Evolutionary conservation across 30 jellyfish, hydroid and myxozoan genomes (phyloP).

Genomic region (Hydractinia symbiolongicarpus): DNA sequence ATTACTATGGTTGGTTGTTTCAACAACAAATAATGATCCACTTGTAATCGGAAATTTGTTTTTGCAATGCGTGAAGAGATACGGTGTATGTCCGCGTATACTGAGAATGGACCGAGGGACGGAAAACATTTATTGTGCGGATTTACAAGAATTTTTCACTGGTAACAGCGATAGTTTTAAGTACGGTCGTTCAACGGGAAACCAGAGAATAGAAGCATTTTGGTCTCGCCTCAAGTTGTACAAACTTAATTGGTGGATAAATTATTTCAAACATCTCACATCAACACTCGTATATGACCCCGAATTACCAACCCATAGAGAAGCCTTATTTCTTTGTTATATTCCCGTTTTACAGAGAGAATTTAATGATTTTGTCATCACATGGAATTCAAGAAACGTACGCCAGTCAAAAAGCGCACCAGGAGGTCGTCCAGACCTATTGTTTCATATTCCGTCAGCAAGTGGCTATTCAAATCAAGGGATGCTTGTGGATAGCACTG

Average conservation of each 20-base stretch:
- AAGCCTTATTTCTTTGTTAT: slow-evolving; percentile 9
- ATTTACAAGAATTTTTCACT: neutral
- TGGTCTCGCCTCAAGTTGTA: neutral
- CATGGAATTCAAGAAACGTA: too few species aligned
- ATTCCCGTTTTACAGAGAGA: slow-evolving; percentile 13
- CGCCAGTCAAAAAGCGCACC: too few species aligned
- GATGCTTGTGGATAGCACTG: neutral
- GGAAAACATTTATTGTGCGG: neutral
- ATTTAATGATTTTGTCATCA: slow-evolving; percentile 10
- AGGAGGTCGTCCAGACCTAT: neutral
- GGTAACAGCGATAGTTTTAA: neutral
- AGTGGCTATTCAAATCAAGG: slow-evolving; percentile 2
- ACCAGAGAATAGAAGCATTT: slow-evolving; percentile 7
- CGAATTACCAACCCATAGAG: neutral
- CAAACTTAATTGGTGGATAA: slow-evolving; percentile 5
- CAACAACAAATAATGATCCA: too few species aligned
- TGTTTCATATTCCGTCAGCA: neutral
- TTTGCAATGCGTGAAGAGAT: too few species aligned
- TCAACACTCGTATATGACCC: neutral
- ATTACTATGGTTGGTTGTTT: too few species aligned
- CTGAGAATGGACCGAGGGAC: slow-evolving; percentile 3
- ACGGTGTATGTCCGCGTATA: too few species aligned
- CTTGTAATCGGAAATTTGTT: too few species aligned
- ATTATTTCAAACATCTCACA: neutral
- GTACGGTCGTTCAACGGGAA: slow-evolving; percentile 2